phyloP scores from a whole-genome alignment of 2,797 vertebrate species.

The Tinamus major region DNA sequence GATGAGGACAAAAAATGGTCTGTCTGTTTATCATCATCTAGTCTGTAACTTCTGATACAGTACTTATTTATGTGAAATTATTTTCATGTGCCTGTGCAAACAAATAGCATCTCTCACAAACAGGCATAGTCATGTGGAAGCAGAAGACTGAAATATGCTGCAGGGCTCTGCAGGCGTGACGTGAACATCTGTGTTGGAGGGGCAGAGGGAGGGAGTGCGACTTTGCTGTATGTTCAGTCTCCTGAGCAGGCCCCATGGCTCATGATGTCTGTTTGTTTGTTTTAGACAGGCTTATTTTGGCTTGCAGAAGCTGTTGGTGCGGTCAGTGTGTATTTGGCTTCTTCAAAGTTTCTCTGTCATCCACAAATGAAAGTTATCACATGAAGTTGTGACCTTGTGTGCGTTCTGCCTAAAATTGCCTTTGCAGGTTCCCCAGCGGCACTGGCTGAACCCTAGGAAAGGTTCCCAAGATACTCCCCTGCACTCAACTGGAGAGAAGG shows the following conservation, averaged over 20 bases:
- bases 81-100: neutral
- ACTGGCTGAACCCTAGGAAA: neutral
- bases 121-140: neutral
- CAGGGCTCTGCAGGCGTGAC: neutral
- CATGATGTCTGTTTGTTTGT: neutral
- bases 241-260: rapidly evolving
- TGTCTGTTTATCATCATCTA: neutral
- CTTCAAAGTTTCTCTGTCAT: neutral
- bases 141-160: neutral
- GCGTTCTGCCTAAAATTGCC: neutral
- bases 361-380: neutral
- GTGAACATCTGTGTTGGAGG: neutral
- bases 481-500: neutral
- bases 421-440: neutral
- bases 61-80: neutral
- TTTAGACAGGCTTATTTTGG: neutral
- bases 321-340: neutral
- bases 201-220: neutral
- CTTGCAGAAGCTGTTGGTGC: neutral
- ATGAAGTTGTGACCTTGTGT: neutral
- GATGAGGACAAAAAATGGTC: neutral
- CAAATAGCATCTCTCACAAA: neutral
- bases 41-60: neutral
- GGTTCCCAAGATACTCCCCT: neutral
- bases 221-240: neutral